Evolutionary conservation across 2,113 vertebrate species (phyloP), one percentile per base, ranked within the genome.

Genomic region (Poecilia latipinna): DNA sequence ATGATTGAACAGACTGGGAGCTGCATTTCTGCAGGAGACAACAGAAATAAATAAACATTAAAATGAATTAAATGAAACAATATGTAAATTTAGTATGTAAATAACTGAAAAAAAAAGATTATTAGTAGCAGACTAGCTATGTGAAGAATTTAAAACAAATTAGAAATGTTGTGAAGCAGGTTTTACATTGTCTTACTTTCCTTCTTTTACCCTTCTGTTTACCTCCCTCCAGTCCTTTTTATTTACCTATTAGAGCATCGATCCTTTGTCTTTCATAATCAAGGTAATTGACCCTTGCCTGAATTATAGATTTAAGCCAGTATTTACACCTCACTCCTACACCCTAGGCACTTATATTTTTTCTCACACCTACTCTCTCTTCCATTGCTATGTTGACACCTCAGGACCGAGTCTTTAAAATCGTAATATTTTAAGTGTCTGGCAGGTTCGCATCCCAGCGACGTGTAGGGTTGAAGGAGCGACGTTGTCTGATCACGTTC

Each of bases 81-180:
- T 31, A 70, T 68, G 48, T 75, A 51, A 68, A 39, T 75, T n/a
- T 80, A 87, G 89, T 78, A 86, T 72, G 74, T 85, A 65, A 82
- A 85, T 83, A 88, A 77, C 80, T 79, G 74, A 77, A 71, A 57
- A 57, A 13, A 48, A 12, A 69, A 62, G 63, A 48, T 22, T 67
- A 37, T 24, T 60, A 37, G 35, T 39, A 13, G n/a, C 12, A 65
- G 4, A 65, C 10, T 22, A 17, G 8, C 12, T n/a, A 65, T 33
- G 24, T 5, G 22, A 33, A 39, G 12, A 65, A 24, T 76, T 77
- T 65, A 67, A 77, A 74, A 28, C 13, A 61, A 65, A 70, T 86
- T 68, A 64, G 24, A 32, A 24, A 15, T 72, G 62, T 13, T 68
- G 54, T 72, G 65, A 15, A 65, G 37, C 3, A 65, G 11, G 6